Evolutionary conservation across 2,113 vertebrate species (phyloP).

Genomic region (Spea multiplicata): DNA sequence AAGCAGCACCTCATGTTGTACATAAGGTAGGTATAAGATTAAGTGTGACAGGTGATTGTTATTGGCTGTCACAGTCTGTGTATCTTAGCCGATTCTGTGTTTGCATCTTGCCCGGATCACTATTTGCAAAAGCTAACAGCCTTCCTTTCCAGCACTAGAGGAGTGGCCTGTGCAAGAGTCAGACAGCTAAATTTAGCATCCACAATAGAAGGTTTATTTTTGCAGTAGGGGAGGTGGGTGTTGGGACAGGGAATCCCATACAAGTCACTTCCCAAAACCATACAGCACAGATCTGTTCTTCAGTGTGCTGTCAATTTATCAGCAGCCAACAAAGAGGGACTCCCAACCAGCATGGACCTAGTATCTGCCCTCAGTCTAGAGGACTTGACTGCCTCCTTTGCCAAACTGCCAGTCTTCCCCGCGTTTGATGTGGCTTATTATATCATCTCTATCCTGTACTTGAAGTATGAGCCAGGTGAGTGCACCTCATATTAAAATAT

Average conservation of each 20-base stretch:
- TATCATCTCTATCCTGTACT: slow-evolving; percentile 94
- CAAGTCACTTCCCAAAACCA: not conserved
- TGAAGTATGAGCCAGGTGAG: slow-evolving; percentile 96
- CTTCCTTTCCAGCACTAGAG: slow-evolving; percentile 20
- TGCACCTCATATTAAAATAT: not conserved
- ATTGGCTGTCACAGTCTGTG: not conserved
- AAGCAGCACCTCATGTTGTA: no score
- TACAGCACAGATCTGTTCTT: not conserved
- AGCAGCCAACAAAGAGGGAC: slow-evolving; percentile 22
- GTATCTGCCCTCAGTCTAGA: slow-evolving; percentile 78
- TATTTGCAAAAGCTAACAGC: slow-evolving; percentile 8
- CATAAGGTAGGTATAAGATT: no score
- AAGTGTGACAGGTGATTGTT: not conserved
- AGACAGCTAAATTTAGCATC: slow-evolving; percentile 35
- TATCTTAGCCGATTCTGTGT: not conserved
- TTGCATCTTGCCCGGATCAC: not conserved
- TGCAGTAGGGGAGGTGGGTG: slow-evolving; percentile 7
- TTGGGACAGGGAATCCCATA: slow-evolving; percentile 5
- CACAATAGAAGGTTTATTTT: slow-evolving; percentile 20
- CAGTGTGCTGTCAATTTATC: slow-evolving; percentile 19
- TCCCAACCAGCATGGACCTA: slow-evolving; percentile 75
- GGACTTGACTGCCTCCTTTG: slow-evolving; percentile 83
- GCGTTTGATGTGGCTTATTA: slow-evolving; percentile 94
- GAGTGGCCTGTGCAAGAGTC: slow-evolving; percentile 20
- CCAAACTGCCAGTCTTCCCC: slow-evolving; percentile 89